Evolutionary conservation across 1,140 invertebrate genomes (phyloP), one percentile per base, ranked within the genome.

Genomic region (Belonocnema kinseyi): DNA sequence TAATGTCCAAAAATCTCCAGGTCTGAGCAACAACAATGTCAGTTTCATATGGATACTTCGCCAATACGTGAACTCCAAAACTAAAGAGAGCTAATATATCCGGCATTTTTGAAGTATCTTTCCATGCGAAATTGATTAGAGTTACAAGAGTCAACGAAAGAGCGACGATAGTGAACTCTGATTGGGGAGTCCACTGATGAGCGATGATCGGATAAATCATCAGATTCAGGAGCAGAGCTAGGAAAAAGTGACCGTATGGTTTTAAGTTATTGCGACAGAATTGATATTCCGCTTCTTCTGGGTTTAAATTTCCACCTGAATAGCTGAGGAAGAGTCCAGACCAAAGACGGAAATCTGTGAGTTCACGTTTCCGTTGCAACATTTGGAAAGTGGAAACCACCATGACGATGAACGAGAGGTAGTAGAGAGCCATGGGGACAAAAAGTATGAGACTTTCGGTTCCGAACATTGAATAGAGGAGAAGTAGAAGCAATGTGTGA

Each of bases 41-140:
- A 76, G 94, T 94, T 83, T 96, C 96, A 79, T 96, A 97, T 0
- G 96, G 96, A 91, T 97, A 97, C 85, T 96, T 96, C 0, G 96
- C 96, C 1, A 97, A 89, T 0, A 97, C 95, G 83, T 97, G 95
- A 0, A 96, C 93, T 4, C 94, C 94, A 84, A 97, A 97, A 10
- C 96, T 96, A 5, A 97, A 91, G 0, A 97, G 90, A 0, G 94
- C 93, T 6, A 97, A 86, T 11, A 94, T 90, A 85, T 97, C 96
- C 0, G 95, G 94, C 71, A 94, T 91, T n/a, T 89, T 92, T 0
- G 91, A 90, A 0, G 89, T 88, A 46, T 93, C 92, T 19, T 90
- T 93, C 75, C 93, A 93, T 85, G 93, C 93, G 76, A 97, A 96
- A 5, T 94, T 94, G 19, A 95, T 90, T 19, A 97, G 89, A 0